phyloP scores from a whole-genome alignment of 2,797 vertebrate genomes.

The Enteromius fasciolatus region DNA sequence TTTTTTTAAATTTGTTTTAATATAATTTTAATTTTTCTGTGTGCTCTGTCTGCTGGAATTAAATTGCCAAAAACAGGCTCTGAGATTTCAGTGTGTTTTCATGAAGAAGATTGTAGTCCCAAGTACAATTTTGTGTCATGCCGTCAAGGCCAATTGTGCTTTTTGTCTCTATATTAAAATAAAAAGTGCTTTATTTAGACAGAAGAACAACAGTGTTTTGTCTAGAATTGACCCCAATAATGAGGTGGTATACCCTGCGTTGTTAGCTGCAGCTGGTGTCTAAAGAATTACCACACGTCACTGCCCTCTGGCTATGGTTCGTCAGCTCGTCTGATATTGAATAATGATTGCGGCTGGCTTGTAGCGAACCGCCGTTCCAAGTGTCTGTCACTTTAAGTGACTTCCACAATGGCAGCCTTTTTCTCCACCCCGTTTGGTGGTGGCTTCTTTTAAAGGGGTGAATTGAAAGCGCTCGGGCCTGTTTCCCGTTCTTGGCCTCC shows the following conservation, averaged over 20 bases:
- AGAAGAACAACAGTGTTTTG: slow-evolving; percentile 59
- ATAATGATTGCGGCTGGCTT: slow-evolving; percentile 55
- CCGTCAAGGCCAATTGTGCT: slow-evolving; percentile 54
- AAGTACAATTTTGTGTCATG: slow-evolving; percentile 27
- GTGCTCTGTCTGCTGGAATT: not conserved
- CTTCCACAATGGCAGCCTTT: slow-evolving; percentile 71
- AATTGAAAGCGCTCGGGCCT: slow-evolving; percentile 69
- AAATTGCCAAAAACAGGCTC: not conserved
- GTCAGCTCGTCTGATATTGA: slow-evolving; percentile 59
- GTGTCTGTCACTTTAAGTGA: slow-evolving; percentile 74
- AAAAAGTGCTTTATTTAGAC: slow-evolving; percentile 54
- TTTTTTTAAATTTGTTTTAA: no score
- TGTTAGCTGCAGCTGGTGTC: slow-evolving; percentile 64
- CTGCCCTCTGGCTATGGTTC: slow-evolving; percentile 61
- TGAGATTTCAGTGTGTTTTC: slow-evolving; percentile 1
- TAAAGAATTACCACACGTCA: slow-evolving; percentile 61
- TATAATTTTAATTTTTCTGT: not conserved
- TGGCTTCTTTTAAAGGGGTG: slow-evolving; percentile 70
- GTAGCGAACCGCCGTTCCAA: slow-evolving; percentile 49
- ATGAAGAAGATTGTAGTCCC: not conserved
- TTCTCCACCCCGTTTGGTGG: slow-evolving; percentile 66
- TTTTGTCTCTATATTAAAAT: slow-evolving; percentile 55
- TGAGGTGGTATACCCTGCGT: slow-evolving; percentile 56
- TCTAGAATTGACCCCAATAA: slow-evolving; percentile 62
- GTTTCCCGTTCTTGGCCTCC: slow-evolving; percentile 67